phyloP scores from a whole-genome alignment of 2,797 vertebrate genomes.

The Diplodus sargus region DNA sequence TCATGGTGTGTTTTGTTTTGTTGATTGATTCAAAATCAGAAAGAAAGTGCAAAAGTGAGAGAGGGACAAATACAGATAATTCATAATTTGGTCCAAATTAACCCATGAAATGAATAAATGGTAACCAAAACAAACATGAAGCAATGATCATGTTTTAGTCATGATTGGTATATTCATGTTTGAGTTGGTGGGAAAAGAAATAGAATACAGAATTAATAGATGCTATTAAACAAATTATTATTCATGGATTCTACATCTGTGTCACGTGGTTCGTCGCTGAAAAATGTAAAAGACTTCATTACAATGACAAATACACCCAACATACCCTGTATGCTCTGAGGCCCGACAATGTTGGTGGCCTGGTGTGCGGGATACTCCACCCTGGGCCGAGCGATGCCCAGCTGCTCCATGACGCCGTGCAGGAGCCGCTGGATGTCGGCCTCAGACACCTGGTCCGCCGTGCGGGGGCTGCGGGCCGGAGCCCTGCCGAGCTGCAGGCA shows the following conservation, averaged over 20 bases:
- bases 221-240: no score
- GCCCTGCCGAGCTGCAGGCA: slow-evolving; percentile 80
- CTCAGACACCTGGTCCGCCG: slow-evolving; percentile 92
- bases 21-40: no score
- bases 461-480: slow-evolving; percentile 86
- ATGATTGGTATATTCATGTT: background rate
- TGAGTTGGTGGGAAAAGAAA: no score
- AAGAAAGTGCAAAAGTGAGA: no score
- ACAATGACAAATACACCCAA: background rate
- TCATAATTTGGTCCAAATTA: background rate
- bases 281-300: no score
- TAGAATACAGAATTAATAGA: no score
- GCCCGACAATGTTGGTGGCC: slow-evolving; percentile 95
- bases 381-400: slow-evolving; percentile 95
- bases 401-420: slow-evolving; percentile 96
- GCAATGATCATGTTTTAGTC: no score
- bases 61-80: background rate
- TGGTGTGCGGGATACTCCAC: slow-evolving; percentile 98
- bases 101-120: no score
- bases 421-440: slow-evolving; percentile 96
- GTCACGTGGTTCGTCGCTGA: no score
- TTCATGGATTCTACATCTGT: background rate
- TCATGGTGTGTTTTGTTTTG: no score
- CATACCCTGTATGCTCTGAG: slow-evolving; percentile 95
- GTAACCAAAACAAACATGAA: background rate